Base-by-base conservation (phyloP, 2,797 vertebrate species). In the Karalla daura region DNA sequence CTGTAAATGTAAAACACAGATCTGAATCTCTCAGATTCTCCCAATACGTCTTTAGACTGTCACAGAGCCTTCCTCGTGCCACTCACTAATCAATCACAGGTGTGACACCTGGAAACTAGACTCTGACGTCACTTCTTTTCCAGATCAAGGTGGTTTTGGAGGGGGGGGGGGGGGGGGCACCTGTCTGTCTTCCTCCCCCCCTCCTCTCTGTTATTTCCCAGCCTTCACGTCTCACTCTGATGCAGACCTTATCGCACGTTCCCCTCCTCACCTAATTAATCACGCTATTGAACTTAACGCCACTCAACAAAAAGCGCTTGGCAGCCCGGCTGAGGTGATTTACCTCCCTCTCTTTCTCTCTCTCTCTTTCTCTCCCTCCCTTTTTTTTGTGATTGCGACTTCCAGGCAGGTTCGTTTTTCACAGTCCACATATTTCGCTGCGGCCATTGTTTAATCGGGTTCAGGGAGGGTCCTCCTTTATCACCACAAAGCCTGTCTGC, bases 231-330 rank as follows among this genome's bases (percentile, higher is more conserved):
- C 77, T 86, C 76, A 49, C 72, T 73, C 56, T 24, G 41, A 63
- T 21, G 56, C 63, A 36, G 66, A 74, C 76, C 21, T 15, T 55
- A 83, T 87, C 86, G 15, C 82, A 54, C 74, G 67, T 63, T 65
- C 63, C 51, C 45, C 66, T 79, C 78, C 74, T 81, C 87, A 84
- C 79, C 80, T 86, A 84, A 88, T 89, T 88, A 88, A 87, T 90
- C 84, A 86, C 44, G 8, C 63, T 62, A 83, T 83, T 71, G 76
- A 73, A 88, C 81, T 76, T 73, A 70, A 70, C 35, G 86, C 58
- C 76, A 70, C 64, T 81, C 74, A 77, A 67, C 56, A 44, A 67
- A 78, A 66, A 41, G 3, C 74, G 46, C 55, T 71, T 56, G 69
- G 76, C 70, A 67, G 50, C 0, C 39, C 18, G 49, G 50, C 46